Conservation (phyloP, 2,888 invertebrate genomes). For the Chouioia cunea region DNA sequence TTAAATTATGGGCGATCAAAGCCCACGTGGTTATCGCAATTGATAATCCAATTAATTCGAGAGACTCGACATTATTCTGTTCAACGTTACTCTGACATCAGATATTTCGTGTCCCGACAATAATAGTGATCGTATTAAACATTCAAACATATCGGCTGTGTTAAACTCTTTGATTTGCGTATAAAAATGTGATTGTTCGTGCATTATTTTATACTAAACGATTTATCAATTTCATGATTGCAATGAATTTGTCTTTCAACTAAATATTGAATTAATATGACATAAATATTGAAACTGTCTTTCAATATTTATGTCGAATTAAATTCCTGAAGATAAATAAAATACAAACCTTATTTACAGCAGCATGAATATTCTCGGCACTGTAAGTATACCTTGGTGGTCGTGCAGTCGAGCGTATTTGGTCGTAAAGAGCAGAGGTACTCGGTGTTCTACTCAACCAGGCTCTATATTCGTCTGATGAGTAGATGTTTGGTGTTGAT, state of each 20-base stretch:
- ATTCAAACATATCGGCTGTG: too few relatives aligned
- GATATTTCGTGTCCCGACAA: too few relatives aligned
- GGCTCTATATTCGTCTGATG: conserved; percentile 92
- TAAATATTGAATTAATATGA: too few relatives aligned
- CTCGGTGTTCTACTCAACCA: conserved; percentile 93
- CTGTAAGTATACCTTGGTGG: conserved; percentile 87
- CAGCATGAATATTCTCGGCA: conserved; percentile 91
- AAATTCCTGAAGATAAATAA: too few relatives aligned
- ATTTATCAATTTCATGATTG: too few relatives aligned
- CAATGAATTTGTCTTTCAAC: too few relatives aligned
- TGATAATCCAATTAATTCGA: conserved; percentile 10
- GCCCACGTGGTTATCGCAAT: neutral
- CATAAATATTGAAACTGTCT: too few relatives aligned
- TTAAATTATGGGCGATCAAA: conserved; percentile 2
- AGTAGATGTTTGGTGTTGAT: conserved; percentile 77
- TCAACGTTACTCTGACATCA: too few relatives aligned
- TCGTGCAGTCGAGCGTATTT: conserved; percentile 84
- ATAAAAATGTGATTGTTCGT: too few relatives aligned
- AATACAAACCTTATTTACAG: conserved; percentile 79
- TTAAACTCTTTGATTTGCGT: too few relatives aligned
- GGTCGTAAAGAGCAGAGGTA: conserved; percentile 92
- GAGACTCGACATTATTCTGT: neutral
- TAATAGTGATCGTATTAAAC: too few relatives aligned
- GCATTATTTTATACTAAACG: too few relatives aligned
- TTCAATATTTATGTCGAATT: neutral